These are phyloP conservation scores for Leptoteleia sp. DNA, from an alignment of 1,140 invertebrate species.

Conservation along the genomic window DNA sequence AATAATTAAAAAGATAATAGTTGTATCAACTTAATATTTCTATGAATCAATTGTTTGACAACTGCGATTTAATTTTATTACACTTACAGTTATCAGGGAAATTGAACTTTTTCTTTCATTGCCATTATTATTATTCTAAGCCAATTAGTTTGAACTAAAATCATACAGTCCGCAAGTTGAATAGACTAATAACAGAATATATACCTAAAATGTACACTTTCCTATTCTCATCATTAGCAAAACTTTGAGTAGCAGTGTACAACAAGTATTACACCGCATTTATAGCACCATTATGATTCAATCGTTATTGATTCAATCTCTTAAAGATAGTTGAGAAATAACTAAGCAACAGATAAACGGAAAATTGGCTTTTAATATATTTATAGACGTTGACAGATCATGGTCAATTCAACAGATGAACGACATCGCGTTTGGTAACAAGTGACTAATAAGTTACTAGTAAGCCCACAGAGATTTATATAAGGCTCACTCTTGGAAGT, in stretches of 20 bases:
- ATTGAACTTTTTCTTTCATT: too few relatives aligned
- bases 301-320: conserved; percentile 5
- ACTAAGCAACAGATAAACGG: not conserved
- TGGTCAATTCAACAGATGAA: conserved; percentile 22
- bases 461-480: conserved; percentile 41
- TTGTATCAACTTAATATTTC: too few relatives aligned
- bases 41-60: too few relatives aligned
- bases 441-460: conserved; percentile 48
- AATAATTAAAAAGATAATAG: too few relatives aligned
- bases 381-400: conserved; percentile 21
- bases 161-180: too few relatives aligned
- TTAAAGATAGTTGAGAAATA: conserved; percentile 12
- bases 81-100: too few relatives aligned
- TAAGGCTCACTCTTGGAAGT: conserved; percentile 14
- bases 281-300: conserved; percentile 17
- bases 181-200: too few relatives aligned
- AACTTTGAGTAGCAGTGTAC: conserved; percentile 9
- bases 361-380: conserved; percentile 23
- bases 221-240: not conserved
- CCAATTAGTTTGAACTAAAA: too few relatives aligned
- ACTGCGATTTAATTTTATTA: too few relatives aligned
- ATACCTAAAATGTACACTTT: not conserved
- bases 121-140: too few relatives aligned
- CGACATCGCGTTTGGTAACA: conserved; percentile 9
- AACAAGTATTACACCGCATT: conserved; percentile 18